Base-by-base conservation (phyloP, 2,797 vertebrate species). In the Ctenopoma kingsleyae region DNA sequence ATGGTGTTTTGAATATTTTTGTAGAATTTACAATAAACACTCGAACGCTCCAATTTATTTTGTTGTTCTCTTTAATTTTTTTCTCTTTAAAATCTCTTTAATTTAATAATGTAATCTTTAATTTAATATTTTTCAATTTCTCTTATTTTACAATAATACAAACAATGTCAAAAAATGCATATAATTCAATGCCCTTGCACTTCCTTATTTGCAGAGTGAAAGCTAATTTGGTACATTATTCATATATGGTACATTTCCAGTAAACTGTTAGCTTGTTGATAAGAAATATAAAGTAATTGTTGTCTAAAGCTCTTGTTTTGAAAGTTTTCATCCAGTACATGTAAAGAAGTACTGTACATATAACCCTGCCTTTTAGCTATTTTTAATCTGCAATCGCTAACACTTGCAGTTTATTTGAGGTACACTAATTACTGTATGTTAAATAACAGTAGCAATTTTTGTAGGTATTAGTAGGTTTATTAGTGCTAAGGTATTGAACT, bases 171-270 rank as follows among this genome's bases (percentile, higher is more conserved):
- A n/a, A n/a, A n/a, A n/a, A n/a, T n/a, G n/a, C n/a, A n/a, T n/a
- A 25, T 30, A 25, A 36, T 7, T 46, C 3, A 30, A n/a, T 8
- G 5, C 22, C 49, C 15, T 8, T 56, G 22, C 17, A 9, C 5
- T 25, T 16, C 5, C 1, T 36, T 61, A 38, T 63, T 67, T 36
- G 30, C 9, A 41, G 4, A 65, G 52, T 22, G 43, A 63, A 36
- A 40, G 17, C 8, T 49, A 9, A 25, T 67, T 41, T 46, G 8
- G 1, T 22, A 15, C 6, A 58, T 40, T 52, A 51, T 46, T 49
- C 13, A 55, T 58, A 48, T 41, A 4, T 23, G 35, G 27, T 60
- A 10, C 2, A 15, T 12, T 13, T 64, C 2, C 9, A 35, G 10
- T 49, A 27, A 17, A 12, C 10, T 43, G 2, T 46, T 35, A 10